A percentile compares a stretch with the other conserved stretches of the same genome.
Evolutionary conservation across 2,888 invertebrate species (phyloP).

Genomic region (Chironomus tentans): DNA sequence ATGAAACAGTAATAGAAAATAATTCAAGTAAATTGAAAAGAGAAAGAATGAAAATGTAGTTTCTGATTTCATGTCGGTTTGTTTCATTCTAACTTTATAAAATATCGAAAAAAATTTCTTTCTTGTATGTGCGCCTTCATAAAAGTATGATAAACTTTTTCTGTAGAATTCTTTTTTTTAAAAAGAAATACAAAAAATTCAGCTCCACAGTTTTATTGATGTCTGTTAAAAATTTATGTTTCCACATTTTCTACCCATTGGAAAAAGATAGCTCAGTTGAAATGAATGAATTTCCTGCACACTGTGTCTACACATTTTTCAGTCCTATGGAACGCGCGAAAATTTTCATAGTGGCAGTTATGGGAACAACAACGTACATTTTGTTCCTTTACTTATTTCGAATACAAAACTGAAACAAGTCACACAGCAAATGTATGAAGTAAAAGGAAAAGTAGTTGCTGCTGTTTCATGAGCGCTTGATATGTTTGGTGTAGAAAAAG

Average conservation of each 20-base stretch:
- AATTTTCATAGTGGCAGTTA: not conserved
- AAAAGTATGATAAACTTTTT: too few relatives aligned
- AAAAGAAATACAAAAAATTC: not conserved
- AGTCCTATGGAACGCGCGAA: not conserved
- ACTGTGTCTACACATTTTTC: not conserved
- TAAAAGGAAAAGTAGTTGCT: not conserved
- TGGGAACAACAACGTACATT: not conserved
- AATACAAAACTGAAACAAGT: too few relatives aligned
- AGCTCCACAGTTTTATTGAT: conserved; percentile 8
- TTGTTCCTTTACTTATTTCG: too few relatives aligned
- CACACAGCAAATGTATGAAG: not conserved
- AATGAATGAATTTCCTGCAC: not conserved
- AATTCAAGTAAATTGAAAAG: not conserved
- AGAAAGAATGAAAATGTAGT: not conserved
- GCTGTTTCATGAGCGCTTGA: not conserved
- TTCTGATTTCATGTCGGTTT: not conserved
- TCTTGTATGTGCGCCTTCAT: too few relatives aligned
- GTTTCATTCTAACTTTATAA: not conserved
- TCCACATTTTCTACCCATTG: conserved; percentile 17
- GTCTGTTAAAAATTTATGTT: conserved; percentile 25
- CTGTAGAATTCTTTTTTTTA: not conserved
- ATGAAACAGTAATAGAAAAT: too few relatives aligned
- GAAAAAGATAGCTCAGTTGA: conserved; percentile 2
- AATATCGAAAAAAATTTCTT: not conserved
- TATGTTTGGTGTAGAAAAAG: conserved; percentile 22